These are phyloP conservation scores for Gila robusta DNA, from an alignment of 2,797 vertebrate species.

Conservation along the genomic window DNA sequence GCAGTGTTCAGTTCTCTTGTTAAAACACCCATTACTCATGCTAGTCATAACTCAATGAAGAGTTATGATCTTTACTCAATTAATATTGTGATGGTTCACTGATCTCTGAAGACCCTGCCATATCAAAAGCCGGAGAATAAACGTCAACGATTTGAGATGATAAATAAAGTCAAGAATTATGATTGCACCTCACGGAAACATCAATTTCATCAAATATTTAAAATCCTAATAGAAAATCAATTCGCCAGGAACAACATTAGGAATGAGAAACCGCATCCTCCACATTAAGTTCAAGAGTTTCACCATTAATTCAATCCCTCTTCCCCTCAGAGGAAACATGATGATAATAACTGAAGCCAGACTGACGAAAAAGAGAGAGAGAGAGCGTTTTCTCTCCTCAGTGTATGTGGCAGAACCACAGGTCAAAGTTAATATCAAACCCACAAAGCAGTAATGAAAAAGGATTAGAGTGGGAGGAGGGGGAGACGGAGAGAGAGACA, in stretches of 20 bases:
- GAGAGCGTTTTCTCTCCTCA: neutral
- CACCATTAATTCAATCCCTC: constrained; percentile 44
- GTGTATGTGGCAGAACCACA: constrained; percentile 19
- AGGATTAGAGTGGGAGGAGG: constrained; percentile 26
- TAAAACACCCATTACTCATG: constrained; percentile 33
- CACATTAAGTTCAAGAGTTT: constrained; percentile 50
- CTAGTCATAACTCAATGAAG: constrained; percentile 16
- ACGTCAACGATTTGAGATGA: neutral
- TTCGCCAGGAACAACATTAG: constrained; percentile 45
- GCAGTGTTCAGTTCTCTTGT: neutral
- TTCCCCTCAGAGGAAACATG: constrained; percentile 31
- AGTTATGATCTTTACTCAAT: constrained; percentile 2
- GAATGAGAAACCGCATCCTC: constrained; percentile 1
- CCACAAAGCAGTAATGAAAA: constrained; percentile 35
- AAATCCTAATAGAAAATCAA: constrained; percentile 41
- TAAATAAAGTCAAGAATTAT: neutral
- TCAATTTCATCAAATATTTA: constrained; percentile 53
- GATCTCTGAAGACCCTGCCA: neutral
- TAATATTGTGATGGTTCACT: constrained; percentile 6
- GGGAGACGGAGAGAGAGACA: constrained; percentile 20
- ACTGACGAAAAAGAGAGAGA: neutral
- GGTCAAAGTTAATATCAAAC: constrained; percentile 51
- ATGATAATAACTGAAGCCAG: constrained; percentile 55
- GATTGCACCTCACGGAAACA: constrained; percentile 23
- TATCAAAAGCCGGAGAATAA: neutral